A percentile compares a stretch with the other conserved stretches of the same genome.
Evolutionary conservation across 2,113 vertebrate genomes (phyloP).

Genomic region (Hoplias malabaricus): DNA sequence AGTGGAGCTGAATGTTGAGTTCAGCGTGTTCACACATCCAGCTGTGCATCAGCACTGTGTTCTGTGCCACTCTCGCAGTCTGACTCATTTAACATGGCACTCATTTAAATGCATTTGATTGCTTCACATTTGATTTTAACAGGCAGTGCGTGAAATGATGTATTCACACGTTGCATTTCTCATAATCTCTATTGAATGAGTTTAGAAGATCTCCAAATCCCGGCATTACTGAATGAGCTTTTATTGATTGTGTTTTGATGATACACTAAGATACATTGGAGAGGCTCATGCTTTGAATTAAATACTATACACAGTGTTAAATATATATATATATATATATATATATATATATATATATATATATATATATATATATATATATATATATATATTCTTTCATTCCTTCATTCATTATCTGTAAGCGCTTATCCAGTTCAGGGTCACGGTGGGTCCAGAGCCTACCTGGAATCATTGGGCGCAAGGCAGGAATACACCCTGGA

Average conservation of each 20-base stretch:
- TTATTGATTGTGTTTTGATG: neutral
- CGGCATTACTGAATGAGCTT: neutral
- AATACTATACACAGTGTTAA: neutral
- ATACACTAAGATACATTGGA: neutral
- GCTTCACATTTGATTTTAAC: constrained; percentile 17
- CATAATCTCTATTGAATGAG: constrained; percentile 3
- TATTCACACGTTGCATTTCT: constrained; percentile 5
- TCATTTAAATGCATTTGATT: constrained; percentile 31
- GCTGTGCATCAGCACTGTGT: neutral
- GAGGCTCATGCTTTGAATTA: neutral
- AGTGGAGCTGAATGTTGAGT: neutral
- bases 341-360: neutral
- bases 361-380: neutral
- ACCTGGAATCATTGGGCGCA: no score
- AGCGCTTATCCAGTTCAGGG: no score
- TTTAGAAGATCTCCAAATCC: neutral
- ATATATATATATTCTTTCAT: no score
- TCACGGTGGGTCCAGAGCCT: no score
- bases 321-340: neutral
- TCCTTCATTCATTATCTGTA: no score
- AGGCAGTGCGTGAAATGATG: constrained; percentile 26
- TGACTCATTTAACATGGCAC: constrained; percentile 18
- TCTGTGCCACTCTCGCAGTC: constrained; percentile 1
- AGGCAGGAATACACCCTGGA: no score
- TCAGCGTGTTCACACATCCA: constrained; percentile 16